These are phyloP conservation scores for Mellivora capensis DNA, from an alignment of 2,113 vertebrate genomes.

Conservation along the genomic window DNA sequence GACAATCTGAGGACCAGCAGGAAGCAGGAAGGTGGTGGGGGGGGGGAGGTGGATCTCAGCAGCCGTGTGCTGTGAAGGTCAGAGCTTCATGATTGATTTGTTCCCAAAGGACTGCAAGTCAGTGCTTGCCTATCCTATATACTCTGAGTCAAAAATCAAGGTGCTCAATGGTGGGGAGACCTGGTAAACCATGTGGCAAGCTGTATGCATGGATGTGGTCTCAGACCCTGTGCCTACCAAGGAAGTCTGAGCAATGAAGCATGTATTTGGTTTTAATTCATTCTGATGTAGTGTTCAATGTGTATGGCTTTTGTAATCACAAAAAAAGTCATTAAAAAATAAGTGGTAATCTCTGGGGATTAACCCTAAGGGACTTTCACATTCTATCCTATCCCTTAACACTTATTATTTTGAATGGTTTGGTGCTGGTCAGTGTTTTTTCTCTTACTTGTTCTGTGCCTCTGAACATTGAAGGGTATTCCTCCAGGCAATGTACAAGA, in stretches of 20 bases:
- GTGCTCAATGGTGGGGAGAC: not conserved
- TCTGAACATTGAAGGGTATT: not conserved
- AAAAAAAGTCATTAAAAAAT: not conserved
- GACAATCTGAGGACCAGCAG: not conserved
- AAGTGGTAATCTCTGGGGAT: not conserved
- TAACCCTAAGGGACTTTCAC: not conserved
- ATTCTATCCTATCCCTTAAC: not conserved
- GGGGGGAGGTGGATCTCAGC: rapidly evolving
- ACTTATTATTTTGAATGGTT: not conserved
- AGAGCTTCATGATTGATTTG: no score
- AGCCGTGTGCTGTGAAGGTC: no score
- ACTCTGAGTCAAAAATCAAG: not conserved
- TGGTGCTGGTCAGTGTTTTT: not conserved
- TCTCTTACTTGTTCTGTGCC: not conserved
- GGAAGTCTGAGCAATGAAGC: not conserved
- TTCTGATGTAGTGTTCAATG: not conserved
- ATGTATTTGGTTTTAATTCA: not conserved
- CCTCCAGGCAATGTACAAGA: not conserved
- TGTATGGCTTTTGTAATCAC: not conserved
- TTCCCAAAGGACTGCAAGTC: not conserved
- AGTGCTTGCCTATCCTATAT: not conserved
- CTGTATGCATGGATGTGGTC: not conserved
- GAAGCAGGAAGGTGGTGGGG: not conserved
- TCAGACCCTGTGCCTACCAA: not conserved
- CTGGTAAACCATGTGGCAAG: rapidly evolving